Evolutionary conservation across 2,113 vertebrate species (phyloP), one percentile per base, ranked within the genome.

Genomic region (Burhinus oedicnemus): DNA sequence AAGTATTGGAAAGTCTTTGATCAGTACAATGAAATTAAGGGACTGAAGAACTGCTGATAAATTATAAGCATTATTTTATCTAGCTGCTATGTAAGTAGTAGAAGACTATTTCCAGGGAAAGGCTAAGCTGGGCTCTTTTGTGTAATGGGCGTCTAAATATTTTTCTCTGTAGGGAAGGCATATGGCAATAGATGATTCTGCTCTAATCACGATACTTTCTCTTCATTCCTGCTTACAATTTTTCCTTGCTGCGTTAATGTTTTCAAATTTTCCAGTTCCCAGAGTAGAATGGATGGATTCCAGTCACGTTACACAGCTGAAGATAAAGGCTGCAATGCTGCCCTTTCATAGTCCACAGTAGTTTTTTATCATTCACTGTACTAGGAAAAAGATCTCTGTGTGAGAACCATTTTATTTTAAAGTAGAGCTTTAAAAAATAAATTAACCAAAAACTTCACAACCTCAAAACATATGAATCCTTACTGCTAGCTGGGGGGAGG

Each of bases 151-250:
- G 4, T 83, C 38, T 83, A 92, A 92, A 94, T 58, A 62, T 78
- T 85, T 90, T 90, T 92, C 84, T 96, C 91, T 95, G 74, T 93
- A 68, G 74, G 89, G 80, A 95, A 85, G 62, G 47, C 62, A 89
- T 94, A 89, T 66, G 79, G 64, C 44, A 96, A 68, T 61, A 95
- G 47, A 64, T 61, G 0, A 66, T 74, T 93, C 91, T 69, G 8
- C 51, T 83, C 42, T 81, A 70, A 97, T 96, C 82, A 91, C 89
- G 93, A 47, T 96, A 93, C 78, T 72, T 97, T 95, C 61, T 88
- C 20, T 78, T 96, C 77, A 93, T 93, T 97, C 58, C 83, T 78
- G 32, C 20, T 76, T 85, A 40, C 29, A 95, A 38, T 80, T 86
- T 95, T 93, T 61, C 34, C 90, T 93, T 52, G 69, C 66, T 89